A percentile compares a stretch with the other conserved stretches of the same genome.
Evolutionary conservation across 2,797 vertebrate genomes (phyloP).

Genomic region (Darevskia mixta): DNA sequence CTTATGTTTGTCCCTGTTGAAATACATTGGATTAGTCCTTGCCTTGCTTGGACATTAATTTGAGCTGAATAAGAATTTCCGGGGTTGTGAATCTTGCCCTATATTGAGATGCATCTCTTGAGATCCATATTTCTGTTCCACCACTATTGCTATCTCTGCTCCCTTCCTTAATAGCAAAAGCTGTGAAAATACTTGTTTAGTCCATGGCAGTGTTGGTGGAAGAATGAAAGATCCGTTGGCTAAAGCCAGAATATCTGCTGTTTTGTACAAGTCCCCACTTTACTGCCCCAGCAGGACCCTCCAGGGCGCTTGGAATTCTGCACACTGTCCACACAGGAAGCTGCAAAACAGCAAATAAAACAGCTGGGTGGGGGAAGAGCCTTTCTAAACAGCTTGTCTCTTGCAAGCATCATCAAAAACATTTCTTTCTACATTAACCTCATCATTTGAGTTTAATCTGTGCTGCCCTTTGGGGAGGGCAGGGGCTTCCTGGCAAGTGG

Average conservation of each 20-base stretch:
- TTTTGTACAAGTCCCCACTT: neutral
- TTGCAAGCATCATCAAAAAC: constrained; percentile 65
- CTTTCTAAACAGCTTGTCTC: constrained; percentile 43
- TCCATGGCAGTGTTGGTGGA: neutral
- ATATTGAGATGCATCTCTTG: too few relatives aligned
- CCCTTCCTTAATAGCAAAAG: too few relatives aligned
- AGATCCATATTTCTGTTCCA: too few relatives aligned
- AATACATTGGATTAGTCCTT: too few relatives aligned
- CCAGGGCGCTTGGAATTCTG: neutral
- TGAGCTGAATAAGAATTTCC: too few relatives aligned
- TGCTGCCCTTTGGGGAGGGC: constrained; percentile 75
- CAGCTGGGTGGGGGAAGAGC: neutral
- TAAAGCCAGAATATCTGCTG: neutral
- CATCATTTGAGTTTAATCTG: constrained; percentile 78
- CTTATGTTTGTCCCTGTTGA: too few relatives aligned
- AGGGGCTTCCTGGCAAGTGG: constrained; percentile 71
- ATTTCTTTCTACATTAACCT: constrained; percentile 82
- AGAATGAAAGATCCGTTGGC: neutral
- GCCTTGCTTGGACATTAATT: too few relatives aligned
- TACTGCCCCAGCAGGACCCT: neutral
- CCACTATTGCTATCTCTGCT: too few relatives aligned
- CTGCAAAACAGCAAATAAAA: neutral
- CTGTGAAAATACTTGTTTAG: too few relatives aligned
- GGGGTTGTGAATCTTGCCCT: too few relatives aligned
- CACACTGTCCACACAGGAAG: too few relatives aligned